Conservation (phyloP, 2,797 vertebrate genomes). For the Distichodus sexfasciatus region DNA sequence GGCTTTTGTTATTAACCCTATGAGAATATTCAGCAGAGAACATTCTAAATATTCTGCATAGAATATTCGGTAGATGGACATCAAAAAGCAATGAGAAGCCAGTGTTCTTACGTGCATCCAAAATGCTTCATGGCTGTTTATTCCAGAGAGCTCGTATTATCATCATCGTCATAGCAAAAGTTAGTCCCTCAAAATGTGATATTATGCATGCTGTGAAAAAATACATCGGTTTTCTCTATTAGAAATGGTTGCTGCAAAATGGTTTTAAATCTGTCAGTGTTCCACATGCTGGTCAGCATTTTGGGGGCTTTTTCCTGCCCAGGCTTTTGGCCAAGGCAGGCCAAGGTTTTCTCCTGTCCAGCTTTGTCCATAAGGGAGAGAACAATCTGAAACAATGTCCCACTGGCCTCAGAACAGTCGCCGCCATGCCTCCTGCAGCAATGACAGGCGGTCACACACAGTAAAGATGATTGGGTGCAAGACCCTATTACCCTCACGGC, state of each 20-base stretch:
- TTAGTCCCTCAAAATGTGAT: neutral
- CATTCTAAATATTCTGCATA: no score
- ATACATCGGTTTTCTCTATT: constrained; percentile 1
- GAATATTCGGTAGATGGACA: neutral
- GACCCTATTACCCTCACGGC: constrained; percentile 50
- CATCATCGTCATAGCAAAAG: no score
- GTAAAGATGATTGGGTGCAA: constrained; percentile 56
- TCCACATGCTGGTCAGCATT: constrained; percentile 19
- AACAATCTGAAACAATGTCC: constrained; percentile 36
- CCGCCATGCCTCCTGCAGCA: constrained; percentile 42
- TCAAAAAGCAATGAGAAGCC: neutral
- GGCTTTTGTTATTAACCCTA: no score
- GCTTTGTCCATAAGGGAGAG: constrained; percentile 15
- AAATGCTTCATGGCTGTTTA: neutral
- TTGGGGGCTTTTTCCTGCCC: neutral
- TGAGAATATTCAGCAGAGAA: no score
- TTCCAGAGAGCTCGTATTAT: neutral
- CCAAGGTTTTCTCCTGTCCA: constrained; percentile 16
- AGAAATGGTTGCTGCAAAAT: neutral
- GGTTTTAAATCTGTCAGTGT: constrained; percentile 14
- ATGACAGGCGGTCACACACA: constrained; percentile 45
- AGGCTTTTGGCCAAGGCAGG: neutral
- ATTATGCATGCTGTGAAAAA: no score
- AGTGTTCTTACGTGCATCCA: neutral
- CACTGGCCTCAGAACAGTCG: constrained; percentile 40